Evolutionary conservation across 2,888 invertebrate species (phyloP).

Genomic region (Bombylius discolor): DNA sequence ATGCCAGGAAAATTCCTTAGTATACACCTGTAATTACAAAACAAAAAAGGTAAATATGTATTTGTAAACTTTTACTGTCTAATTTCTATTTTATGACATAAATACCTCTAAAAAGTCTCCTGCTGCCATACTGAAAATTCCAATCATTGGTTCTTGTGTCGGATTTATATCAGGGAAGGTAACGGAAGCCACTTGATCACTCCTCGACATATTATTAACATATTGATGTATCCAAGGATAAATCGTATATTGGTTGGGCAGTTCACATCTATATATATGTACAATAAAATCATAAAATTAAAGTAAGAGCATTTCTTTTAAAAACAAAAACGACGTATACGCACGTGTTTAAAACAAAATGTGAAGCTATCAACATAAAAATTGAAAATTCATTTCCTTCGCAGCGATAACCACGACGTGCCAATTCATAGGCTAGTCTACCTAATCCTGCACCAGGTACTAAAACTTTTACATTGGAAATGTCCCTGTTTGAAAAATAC

Average conservation of each 20-base stretch:
- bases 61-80: too few relatives aligned
- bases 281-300: background rate
- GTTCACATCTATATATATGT: slow-evolving; percentile 15
- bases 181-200: slow-evolving; percentile 66
- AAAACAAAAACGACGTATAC: slow-evolving; percentile 8
- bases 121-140: slow-evolving; percentile 85
- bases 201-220: slow-evolving; percentile 72
- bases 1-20: slow-evolving; percentile 50
- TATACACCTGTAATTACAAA: too few relatives aligned
- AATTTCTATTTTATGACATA: background rate
- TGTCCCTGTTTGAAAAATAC: slow-evolving; percentile 18
- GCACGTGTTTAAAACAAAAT: slow-evolving; percentile 83
- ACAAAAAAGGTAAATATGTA: background rate
- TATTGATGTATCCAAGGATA: slow-evolving; percentile 95
- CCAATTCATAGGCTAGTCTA: slow-evolving; percentile 86
- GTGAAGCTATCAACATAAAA: slow-evolving; percentile 94
- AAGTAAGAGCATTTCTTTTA: background rate
- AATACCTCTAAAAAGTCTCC: slow-evolving; percentile 90
- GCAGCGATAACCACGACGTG: slow-evolving; percentile 75
- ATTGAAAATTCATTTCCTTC: slow-evolving; percentile 97
- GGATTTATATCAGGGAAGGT: slow-evolving; percentile 84
- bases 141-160: slow-evolving; percentile 43
- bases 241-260: slow-evolving; percentile 61
- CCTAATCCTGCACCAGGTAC: slow-evolving; percentile 97
- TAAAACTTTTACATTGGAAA: slow-evolving; percentile 52